Conservation (phyloP, 2,113 vertebrate genomes). For the Promerops cafer region DNA sequence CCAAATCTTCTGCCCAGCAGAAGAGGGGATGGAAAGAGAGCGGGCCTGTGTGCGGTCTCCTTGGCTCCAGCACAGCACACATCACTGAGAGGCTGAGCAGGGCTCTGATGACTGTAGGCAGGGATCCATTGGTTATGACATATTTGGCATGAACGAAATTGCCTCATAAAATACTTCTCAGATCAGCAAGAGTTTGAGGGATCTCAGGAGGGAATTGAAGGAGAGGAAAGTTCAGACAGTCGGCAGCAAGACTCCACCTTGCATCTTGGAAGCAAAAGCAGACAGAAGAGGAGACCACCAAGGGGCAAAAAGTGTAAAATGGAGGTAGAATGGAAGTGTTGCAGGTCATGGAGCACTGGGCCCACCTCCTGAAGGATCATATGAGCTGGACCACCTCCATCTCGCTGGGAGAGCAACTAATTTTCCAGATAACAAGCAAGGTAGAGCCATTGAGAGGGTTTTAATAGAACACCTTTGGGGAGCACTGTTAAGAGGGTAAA, state of each 20-base stretch:
- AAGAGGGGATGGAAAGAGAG: not conserved
- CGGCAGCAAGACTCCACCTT: not conserved
- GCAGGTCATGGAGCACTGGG: not conserved
- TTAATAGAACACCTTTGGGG: not conserved
- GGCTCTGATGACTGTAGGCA: slow-evolving; percentile 20
- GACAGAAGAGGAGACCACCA: not conserved
- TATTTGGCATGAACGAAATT: not conserved
- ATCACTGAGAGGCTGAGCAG: not conserved
- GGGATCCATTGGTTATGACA: slow-evolving; percentile 49
- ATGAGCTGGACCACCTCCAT: not conserved
- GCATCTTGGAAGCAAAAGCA: slow-evolving; percentile 4
- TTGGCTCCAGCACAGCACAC: not conserved
- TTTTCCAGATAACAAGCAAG: not conserved
- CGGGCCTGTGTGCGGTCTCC: not conserved
- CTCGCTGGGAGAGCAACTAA: not conserved
- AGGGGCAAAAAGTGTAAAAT: not conserved
- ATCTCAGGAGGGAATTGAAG: slow-evolving; percentile 17
- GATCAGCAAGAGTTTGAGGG: slow-evolving; percentile 33
- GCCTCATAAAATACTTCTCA: slow-evolving; percentile 46
- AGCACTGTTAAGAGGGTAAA: not conserved
- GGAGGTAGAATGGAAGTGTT: not conserved
- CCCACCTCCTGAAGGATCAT: not conserved
- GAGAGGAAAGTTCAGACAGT: not conserved
- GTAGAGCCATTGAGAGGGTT: not conserved
- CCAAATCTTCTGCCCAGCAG: not conserved